Base-by-base conservation (phyloP, 1,140 invertebrate genomes). In the Colletes gigas region DNA sequence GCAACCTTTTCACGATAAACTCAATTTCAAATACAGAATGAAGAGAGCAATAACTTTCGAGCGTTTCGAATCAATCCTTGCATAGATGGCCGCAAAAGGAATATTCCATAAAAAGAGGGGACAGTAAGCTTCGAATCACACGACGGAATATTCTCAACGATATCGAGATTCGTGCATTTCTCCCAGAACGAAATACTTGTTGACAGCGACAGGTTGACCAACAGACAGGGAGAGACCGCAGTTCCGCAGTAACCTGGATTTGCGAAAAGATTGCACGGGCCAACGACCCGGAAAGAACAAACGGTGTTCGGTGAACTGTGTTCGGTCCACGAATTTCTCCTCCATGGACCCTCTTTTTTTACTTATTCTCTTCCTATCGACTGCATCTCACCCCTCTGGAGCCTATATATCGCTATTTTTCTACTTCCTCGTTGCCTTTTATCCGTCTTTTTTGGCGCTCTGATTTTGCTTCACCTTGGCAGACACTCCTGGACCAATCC, bases 251-350 rank as follows among this genome's bases (percentile, higher is more conserved):
- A 92, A 92, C 91, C 89, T 90, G 92, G 91, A 93, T 93, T 92
- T 90, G 91, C 90, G 91, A 93, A 93, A 93, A 93, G 92, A 93
- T 93, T 92, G 91, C 90, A 93, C 91, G 90, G 91, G 83, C 90
- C 92, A 92, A 79, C 90, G 91, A 88, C 85, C 89, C 82, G 92
- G 90, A 93, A 93, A 93, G 92, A 93, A 93, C 92, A 93, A 93
- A 93, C 91, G 91, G 91, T 92, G 90, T 92, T 92, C 90, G 86
- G 84, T 91, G 89, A 90, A 93, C 90, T 89, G 89, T 93, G 89
- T 88, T 90, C 86, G 86, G 90, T 91, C 88, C 92, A 84, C 89
- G 83, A 87, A 83, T 79, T 83, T 50, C 84, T 66, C 73, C 81
- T 59, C 62, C 4, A n/a, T 50, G 3, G 5, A 8, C 39, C 7